These are phyloP conservation scores for Rousettus madagascariensis DNA, from an alignment of 2,797 vertebrate species.

Conservation along the genomic window DNA sequence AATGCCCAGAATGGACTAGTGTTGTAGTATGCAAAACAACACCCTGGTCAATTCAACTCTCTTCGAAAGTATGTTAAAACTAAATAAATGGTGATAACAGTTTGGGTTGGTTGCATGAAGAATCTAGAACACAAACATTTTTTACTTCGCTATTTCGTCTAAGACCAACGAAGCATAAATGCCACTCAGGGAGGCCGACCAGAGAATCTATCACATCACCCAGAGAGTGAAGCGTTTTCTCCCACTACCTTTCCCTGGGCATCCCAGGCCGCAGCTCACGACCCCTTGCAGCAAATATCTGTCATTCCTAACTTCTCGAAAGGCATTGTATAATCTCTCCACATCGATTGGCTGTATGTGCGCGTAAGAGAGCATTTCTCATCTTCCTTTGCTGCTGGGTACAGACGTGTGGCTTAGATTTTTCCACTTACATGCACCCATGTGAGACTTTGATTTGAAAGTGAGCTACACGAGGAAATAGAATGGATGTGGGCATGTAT, in stretches of 20 bases:
- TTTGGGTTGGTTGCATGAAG: not conserved
- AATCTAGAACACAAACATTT: not conserved
- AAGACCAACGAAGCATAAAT: not conserved
- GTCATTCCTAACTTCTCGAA: not conserved
- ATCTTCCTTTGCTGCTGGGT: not conserved
- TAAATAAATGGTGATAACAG: not conserved
- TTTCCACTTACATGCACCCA: not conserved
- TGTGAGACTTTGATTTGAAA: not conserved
- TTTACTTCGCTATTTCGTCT: conserved; percentile 36
- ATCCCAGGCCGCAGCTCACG: not conserved
- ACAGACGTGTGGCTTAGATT: not conserved
- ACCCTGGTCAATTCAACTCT: not conserved
- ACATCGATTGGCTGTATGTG: not conserved
- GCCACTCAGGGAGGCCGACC: not conserved
- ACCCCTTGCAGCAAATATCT: not conserved
- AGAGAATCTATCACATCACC: not conserved
- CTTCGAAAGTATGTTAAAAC: conserved; percentile 22
- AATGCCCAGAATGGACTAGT: not conserved
- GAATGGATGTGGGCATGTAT: not conserved
- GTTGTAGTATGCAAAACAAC: not conserved
- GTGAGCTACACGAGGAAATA: not conserved
- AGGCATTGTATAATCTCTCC: not conserved
- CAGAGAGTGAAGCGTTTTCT: not conserved
- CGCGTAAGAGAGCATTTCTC: not conserved
- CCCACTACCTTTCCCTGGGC: not conserved